These are phyloP conservation scores for Araneus ventricosus DNA, from an alignment of 1,140 invertebrate species.

Conservation along the genomic window DNA sequence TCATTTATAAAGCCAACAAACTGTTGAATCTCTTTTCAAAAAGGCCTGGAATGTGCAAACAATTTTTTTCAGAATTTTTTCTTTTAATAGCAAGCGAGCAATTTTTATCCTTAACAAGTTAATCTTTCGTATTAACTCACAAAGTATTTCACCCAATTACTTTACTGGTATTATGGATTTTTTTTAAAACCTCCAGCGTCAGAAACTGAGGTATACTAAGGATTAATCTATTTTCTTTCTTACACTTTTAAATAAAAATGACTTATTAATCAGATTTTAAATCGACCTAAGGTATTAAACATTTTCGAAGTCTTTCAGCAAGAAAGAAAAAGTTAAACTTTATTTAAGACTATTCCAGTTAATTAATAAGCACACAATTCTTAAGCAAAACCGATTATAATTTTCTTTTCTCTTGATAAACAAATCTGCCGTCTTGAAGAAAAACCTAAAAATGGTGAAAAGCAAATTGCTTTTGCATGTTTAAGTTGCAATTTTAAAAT, in stretches of 20 bases:
- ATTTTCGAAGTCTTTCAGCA: not conserved
- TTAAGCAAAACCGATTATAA: no score
- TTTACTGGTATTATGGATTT: not conserved
- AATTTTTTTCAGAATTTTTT: not conserved
- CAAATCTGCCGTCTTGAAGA: no score
- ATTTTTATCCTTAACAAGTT: not conserved
- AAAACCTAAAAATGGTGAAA: no score
- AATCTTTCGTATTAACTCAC: not conserved
- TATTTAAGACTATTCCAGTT: not conserved
- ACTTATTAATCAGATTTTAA: not conserved
- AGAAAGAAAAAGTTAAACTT: not conserved
- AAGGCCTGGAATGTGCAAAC: not conserved
- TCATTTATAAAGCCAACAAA: not conserved
- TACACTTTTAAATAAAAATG: not conserved
- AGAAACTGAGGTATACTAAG: not conserved
- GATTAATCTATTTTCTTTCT: not conserved
- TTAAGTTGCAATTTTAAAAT: no score
- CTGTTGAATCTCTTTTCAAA: not conserved
- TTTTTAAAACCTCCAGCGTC: not conserved
- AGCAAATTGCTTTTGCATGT: no score
- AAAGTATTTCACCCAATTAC: not conserved
- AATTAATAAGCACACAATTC: no score
- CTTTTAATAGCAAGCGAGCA: not conserved
- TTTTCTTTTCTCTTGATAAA: no score
- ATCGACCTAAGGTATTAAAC: not conserved